A percentile compares a stretch with the other conserved stretches of the same genome.
Conservation (phyloP, 2,113 vertebrate species). For the Neodontobutis hainanensis region DNA sequence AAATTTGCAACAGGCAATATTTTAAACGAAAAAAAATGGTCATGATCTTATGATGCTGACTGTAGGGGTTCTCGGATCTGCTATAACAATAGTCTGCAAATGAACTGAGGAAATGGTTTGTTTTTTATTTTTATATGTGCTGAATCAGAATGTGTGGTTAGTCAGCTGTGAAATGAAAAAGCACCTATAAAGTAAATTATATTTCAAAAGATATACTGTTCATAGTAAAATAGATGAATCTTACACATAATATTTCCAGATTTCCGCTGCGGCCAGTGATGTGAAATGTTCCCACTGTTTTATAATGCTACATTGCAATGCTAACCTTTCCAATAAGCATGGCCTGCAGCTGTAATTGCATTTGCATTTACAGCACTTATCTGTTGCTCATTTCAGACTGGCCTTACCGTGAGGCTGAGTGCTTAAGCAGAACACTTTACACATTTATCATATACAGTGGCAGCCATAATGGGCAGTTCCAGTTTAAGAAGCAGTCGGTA, state of each 20-base stretch:
- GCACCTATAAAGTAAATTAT: slow-evolving; percentile 28
- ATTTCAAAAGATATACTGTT: neutral
- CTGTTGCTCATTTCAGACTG: slow-evolving; percentile 18
- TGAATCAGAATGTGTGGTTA: slow-evolving; percentile 15
- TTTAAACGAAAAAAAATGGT: too few relatives aligned
- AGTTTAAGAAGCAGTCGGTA: slow-evolving; percentile 15
- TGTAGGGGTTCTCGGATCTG: too few relatives aligned
- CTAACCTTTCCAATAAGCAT: slow-evolving; percentile 11
- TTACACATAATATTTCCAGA: neutral
- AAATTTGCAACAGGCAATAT: too few relatives aligned
- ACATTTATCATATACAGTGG: slow-evolving; percentile 27
- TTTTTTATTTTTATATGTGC: slow-evolving; percentile 8
- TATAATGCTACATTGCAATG: slow-evolving; percentile 26
- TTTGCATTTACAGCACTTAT: slow-evolving; percentile 49
- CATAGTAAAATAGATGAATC: neutral
- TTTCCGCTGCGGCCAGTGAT: neutral
- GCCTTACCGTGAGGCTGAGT: slow-evolving; percentile 17
- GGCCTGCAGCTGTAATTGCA: slow-evolving; percentile 37
- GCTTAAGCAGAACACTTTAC: slow-evolving; percentile 35
- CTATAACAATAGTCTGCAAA: too few relatives aligned
- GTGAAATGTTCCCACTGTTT: slow-evolving; percentile 3
- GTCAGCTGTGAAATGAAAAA: slow-evolving; percentile 62
- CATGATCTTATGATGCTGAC: too few relatives aligned
- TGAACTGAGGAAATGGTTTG: neutral
- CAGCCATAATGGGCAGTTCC: slow-evolving; percentile 21